These are phyloP conservation scores for Mirza zaza DNA, from an alignment of 2,113 vertebrate genomes.

Conservation along the genomic window DNA sequence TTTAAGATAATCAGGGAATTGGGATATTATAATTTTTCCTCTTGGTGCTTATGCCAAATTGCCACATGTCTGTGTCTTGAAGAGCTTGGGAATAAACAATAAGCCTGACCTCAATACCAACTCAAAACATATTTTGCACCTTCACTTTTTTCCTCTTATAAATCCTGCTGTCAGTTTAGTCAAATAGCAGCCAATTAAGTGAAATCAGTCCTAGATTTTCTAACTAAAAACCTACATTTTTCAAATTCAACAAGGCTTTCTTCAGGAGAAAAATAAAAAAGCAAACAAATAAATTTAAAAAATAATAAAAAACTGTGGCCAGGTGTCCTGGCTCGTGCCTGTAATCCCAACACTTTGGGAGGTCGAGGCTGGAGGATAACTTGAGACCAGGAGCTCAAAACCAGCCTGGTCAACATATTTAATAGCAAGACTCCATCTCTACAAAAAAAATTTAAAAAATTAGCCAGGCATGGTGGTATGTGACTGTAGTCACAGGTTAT, in stretches of 20 bases:
- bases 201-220: not conserved
- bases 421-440: too few species aligned
- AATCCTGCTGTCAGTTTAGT: not conserved
- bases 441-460: too few species aligned
- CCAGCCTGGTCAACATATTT: too few species aligned
- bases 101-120: not conserved
- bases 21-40: not conserved
- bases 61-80: not conserved
- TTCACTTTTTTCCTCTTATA: not conserved
- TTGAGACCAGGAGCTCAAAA: too few species aligned
- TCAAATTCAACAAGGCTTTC: not conserved
- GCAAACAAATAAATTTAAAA: too few species aligned
- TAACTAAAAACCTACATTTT: constrained; percentile 5
- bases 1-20: not conserved
- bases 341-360: too few species aligned
- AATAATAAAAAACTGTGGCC: too few species aligned
- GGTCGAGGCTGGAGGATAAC: too few species aligned
- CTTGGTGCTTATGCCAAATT: not conserved
- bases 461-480: too few species aligned
- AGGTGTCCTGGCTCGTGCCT: too few species aligned
- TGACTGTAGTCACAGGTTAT: too few species aligned
- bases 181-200: constrained; percentile 5
- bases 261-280: not conserved
- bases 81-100: not conserved
- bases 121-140: not conserved